These are phyloP conservation scores for Eupithecia centaureata DNA, from an alignment of 2,888 invertebrate species.

Conservation along the genomic window DNA sequence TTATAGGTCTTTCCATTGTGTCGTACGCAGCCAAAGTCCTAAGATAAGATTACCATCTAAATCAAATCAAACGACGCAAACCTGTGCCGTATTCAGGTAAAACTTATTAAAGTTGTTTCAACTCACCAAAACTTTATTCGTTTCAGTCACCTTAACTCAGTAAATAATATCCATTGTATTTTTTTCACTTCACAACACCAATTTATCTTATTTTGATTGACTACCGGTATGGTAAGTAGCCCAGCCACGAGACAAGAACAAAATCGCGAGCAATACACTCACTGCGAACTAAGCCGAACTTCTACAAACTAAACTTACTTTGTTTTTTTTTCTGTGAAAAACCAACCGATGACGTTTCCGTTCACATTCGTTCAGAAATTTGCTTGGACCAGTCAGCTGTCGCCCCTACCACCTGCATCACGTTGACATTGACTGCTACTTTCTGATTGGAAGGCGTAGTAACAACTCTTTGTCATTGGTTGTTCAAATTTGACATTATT, in stretches of 20 bases:
- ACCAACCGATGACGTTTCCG: constrained; percentile 18
- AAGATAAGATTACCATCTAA: constrained; percentile 59
- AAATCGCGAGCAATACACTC: constrained; percentile 53
- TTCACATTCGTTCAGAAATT: constrained; percentile 51
- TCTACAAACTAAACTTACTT: constrained; percentile 7
- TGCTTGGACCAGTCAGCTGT: constrained; percentile 9
- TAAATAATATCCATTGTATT: constrained; percentile 74
- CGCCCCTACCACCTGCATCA: constrained; percentile 8
- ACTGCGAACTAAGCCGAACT: constrained; percentile 14
- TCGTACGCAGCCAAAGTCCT: constrained; percentile 30
- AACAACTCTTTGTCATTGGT: not conserved
- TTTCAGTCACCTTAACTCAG: constrained; percentile 53
- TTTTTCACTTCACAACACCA: constrained; percentile 72
- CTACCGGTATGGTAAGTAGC: constrained; percentile 28
- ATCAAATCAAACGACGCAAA: constrained; percentile 59
- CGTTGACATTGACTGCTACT: not conserved
- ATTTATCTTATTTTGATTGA: constrained; percentile 46
- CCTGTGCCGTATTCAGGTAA: constrained; percentile 49
- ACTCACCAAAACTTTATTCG: constrained; percentile 62
- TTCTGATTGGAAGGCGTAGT: not conserved
- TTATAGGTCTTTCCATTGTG: constrained; percentile 25
- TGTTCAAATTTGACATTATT: not conserved
- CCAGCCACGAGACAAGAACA: constrained; percentile 46
- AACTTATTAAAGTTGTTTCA: constrained; percentile 40
- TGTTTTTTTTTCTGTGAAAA: too few species aligned